phyloP scores from a whole-genome alignment of 2,888 invertebrate species.

The Hypomecis atomaria region DNA sequence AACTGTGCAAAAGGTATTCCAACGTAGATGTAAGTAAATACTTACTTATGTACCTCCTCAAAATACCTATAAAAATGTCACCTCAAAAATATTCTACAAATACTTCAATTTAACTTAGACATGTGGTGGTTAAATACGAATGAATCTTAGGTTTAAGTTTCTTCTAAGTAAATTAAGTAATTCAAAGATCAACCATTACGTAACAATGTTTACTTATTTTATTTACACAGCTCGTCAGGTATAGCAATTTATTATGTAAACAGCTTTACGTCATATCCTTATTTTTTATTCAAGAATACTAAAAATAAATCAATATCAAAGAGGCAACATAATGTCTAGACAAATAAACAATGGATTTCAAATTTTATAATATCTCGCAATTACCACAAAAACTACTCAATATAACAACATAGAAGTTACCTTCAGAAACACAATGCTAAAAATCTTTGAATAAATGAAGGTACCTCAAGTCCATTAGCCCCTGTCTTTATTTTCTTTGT shows the following conservation, averaged over 20 bases:
- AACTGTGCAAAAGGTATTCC: too few relatives aligned
- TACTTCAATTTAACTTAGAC: too few relatives aligned
- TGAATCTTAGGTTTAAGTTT: too few relatives aligned
- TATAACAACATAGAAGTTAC: neutral
- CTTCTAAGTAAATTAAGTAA: too few relatives aligned
- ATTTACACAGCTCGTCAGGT: neutral
- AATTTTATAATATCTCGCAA: neutral
- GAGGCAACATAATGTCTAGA: conserved; percentile 1
- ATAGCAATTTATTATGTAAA: neutral
- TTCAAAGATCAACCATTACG: too few relatives aligned
- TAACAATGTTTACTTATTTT: neutral
- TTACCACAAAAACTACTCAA: neutral
- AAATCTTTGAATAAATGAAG: too few relatives aligned
- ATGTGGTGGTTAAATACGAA: too few relatives aligned
- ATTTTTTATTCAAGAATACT: neutral
- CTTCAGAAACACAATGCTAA: too few relatives aligned
- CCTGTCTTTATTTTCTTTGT: neutral
- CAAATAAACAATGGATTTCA: neutral
- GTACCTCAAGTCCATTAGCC: conserved; percentile 4
- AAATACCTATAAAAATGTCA: too few relatives aligned
- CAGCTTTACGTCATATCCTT: neutral
- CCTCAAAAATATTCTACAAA: too few relatives aligned
- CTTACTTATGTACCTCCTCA: too few relatives aligned
- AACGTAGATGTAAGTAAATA: too few relatives aligned
- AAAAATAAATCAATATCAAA: neutral